phyloP scores from a whole-genome alignment of 2,113 vertebrate species.

The Chamaea fasciata region DNA sequence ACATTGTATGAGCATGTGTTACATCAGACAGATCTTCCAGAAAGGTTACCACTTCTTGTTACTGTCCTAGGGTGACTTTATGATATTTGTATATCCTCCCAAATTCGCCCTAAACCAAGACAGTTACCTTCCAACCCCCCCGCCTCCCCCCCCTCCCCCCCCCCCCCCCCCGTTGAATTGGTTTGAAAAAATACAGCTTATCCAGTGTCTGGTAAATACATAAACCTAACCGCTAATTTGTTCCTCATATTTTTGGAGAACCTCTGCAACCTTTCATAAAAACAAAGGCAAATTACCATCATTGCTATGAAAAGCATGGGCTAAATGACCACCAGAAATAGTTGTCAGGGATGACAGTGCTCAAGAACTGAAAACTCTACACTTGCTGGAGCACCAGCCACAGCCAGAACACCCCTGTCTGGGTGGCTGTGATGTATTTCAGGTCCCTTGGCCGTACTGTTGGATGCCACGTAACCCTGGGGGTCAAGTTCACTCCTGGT shows the following conservation, averaged over 20 bases:
- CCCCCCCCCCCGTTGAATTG: not conserved
- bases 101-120: too few relatives aligned
- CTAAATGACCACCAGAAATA: not conserved
- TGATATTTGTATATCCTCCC: too few relatives aligned
- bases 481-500: not conserved
- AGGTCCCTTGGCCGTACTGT: not conserved
- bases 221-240: not conserved
- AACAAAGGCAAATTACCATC: not conserved
- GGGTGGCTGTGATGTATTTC: not conserved
- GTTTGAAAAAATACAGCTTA: not conserved
- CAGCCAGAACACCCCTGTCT: not conserved
- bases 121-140: too few relatives aligned
- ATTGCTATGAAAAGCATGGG: not conserved
- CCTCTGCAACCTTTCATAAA: not conserved
- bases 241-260: not conserved
- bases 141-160: too few relatives aligned
- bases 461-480: rapidly evolving
- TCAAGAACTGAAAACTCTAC: not conserved
- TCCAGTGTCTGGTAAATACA: not conserved
- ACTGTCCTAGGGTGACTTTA: too few relatives aligned
- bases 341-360: not conserved
- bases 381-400: not conserved
- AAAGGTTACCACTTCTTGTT: not conserved
- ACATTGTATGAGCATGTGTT: not conserved
- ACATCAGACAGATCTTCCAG: not conserved